Percentiles rank a stretch among this genome's conserved stretches.
Evolutionary conservation across 2,797 vertebrate genomes (phyloP).

Genomic region (Syngnathus acus): DNA sequence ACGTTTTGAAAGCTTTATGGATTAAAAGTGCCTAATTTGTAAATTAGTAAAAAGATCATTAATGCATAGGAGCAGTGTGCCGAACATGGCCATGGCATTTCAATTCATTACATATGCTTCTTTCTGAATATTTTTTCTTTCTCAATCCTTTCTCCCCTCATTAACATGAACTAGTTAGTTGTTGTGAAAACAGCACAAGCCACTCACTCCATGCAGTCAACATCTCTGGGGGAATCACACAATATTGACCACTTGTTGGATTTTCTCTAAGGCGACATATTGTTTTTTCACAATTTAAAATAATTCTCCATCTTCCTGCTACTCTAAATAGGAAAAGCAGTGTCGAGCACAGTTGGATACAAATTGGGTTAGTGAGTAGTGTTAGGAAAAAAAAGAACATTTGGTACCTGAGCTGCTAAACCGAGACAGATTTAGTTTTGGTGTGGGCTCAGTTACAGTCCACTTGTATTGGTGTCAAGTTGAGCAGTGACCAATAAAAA

Average conservation of each 20-base stretch:
- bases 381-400: too few relatives aligned
- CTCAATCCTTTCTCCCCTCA: background rate
- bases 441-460: too few relatives aligned
- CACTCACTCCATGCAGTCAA: background rate
- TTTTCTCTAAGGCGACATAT: background rate
- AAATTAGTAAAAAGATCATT: background rate
- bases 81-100: background rate
- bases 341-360: too few relatives aligned
- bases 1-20: background rate
- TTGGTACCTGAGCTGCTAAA: too few relatives aligned
- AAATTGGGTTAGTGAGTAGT: too few relatives aligned
- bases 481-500: background rate
- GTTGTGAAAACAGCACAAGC: background rate
- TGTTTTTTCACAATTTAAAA: background rate
- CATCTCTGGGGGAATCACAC: background rate
- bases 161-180: background rate
- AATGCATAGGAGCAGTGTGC: background rate
- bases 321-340: too few relatives aligned
- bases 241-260: slow-evolving; percentile 1
- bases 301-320: too few relatives aligned
- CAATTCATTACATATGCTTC: background rate
- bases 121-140: background rate
- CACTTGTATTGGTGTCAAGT: too few relatives aligned
- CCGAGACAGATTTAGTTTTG: too few relatives aligned
- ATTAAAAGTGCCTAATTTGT: background rate